Evolutionary conservation across 1,140 invertebrate genomes (phyloP).

Genomic region (Lethrus apterus): DNA sequence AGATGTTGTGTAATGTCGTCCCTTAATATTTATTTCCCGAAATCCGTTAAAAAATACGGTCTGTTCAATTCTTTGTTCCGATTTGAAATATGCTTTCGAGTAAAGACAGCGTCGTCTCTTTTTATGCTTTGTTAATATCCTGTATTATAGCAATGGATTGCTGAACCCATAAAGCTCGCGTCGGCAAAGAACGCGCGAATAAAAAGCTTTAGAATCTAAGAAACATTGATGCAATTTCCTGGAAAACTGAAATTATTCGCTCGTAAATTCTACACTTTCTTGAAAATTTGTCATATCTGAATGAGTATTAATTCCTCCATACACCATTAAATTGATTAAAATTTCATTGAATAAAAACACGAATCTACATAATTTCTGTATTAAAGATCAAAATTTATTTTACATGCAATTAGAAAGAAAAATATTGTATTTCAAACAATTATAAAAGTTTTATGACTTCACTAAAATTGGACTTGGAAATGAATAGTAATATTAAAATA

Average conservation of each 20-base stretch:
- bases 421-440: too few relatives aligned
- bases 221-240: constrained; percentile 24
- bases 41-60: too few relatives aligned
- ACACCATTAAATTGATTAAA: constrained; percentile 28
- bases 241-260: constrained; percentile 27
- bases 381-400: too few relatives aligned
- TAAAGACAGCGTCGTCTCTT: too few relatives aligned
- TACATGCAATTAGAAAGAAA: too few relatives aligned
- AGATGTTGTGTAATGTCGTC: too few relatives aligned
- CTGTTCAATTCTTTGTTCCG: too few relatives aligned
- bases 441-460: too few relatives aligned
- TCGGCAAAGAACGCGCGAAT: not conserved
- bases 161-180: constrained; percentile 7
- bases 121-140: constrained; percentile 18
- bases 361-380: constrained; percentile 7
- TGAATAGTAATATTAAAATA: too few relatives aligned
- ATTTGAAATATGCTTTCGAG: not conserved
- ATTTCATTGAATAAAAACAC: constrained; percentile 1
- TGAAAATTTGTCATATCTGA: constrained; percentile 14
- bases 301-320: constrained; percentile 16
- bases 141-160: constrained; percentile 18
- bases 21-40: too few relatives aligned
- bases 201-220: constrained; percentile 15
- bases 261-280: constrained; percentile 25
- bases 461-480: too few relatives aligned